Percentiles rank a stretch among this genome's conserved stretches.
Evolutionary conservation across 1,140 invertebrate genomes (phyloP).

Genomic region (Aethina tumida): DNA sequence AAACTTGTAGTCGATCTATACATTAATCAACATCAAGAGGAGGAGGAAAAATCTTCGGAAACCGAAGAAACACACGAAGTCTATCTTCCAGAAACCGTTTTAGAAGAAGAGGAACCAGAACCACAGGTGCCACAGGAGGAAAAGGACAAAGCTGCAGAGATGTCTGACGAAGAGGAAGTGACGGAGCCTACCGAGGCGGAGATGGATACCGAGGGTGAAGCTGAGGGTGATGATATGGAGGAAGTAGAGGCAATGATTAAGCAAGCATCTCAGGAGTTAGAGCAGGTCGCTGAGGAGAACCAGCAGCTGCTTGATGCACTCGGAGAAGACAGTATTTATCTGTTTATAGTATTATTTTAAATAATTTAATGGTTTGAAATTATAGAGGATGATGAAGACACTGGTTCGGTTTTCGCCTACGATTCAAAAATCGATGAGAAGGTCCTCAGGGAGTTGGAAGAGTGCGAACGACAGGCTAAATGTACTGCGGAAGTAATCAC

Average conservation of each 20-base stretch:
- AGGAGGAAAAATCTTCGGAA: too few species aligned
- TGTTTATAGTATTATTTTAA: not conserved
- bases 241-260: constrained; percentile 28
- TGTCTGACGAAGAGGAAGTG: too few species aligned
- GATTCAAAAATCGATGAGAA: constrained; percentile 22
- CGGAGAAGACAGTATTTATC: not conserved
- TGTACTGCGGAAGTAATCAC: constrained; percentile 28
- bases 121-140: too few species aligned
- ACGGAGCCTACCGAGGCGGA: too few species aligned
- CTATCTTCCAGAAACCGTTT: too few species aligned
- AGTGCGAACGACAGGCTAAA: constrained; percentile 31
- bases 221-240: constrained; percentile 24
- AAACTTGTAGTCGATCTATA: too few species aligned
- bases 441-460: constrained; percentile 31
- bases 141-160: too few species aligned
- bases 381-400: constrained; percentile 3
- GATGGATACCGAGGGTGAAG: too few species aligned
- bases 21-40: too few species aligned
- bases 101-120: too few species aligned
- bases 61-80: too few species aligned
- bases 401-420: constrained; percentile 16
- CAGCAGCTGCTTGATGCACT: constrained; percentile 19
- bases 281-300: constrained; percentile 25
- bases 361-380: not conserved
- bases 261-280: constrained; percentile 23